Conservation (phyloP, 2,113 vertebrate species). For the Odocoileus virginianus region DNA sequence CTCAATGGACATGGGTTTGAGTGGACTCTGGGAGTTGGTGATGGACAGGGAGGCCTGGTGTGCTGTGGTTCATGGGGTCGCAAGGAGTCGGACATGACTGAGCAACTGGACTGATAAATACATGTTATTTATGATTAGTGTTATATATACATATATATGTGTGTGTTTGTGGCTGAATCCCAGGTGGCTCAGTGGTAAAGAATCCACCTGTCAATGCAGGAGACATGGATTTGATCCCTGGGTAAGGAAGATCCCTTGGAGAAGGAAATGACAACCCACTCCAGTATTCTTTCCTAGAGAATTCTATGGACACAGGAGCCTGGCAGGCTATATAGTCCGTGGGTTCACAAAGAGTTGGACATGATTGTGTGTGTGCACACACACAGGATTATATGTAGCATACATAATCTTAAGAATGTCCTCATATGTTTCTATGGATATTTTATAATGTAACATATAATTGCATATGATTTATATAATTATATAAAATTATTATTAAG, state of each 20-base stretch:
- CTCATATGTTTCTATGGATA: neutral
- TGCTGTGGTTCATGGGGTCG: neutral
- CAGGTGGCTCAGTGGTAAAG: neutral
- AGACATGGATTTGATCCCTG: neutral
- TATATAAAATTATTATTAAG: neutral
- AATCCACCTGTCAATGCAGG: neutral
- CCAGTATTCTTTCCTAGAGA: neutral
- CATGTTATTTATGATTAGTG: neutral
- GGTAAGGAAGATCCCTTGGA: neutral
- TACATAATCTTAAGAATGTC: neutral
- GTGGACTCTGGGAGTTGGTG: neutral
- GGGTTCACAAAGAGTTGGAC: neutral
- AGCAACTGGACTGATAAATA: neutral
- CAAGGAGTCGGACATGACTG: neutral
- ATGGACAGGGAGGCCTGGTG: neutral
- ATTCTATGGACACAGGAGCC: neutral
- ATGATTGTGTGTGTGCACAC: neutral
- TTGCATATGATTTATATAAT: neutral
- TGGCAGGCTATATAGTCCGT: neutral
- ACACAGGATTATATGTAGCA: neutral
- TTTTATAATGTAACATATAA: neutral
- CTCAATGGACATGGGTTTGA: neutral
- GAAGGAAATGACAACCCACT: neutral
- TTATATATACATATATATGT: neutral
- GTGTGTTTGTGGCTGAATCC: neutral